These are phyloP conservation scores for Anaspis maculata DNA, from an alignment of 2,888 invertebrate species.

Conservation along the genomic window DNA sequence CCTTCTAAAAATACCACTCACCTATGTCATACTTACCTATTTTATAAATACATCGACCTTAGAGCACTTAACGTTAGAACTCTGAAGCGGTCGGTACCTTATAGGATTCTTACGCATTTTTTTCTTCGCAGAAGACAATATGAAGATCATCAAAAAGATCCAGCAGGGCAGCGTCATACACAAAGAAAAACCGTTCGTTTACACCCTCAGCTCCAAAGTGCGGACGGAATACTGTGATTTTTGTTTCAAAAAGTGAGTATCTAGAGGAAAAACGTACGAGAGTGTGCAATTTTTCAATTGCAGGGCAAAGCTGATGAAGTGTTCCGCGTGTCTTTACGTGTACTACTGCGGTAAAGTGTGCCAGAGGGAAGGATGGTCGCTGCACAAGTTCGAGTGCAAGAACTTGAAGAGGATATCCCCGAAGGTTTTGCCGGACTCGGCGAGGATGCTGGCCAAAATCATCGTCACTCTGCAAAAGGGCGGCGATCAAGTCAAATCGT, in stretches of 20 bases:
- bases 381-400: constrained; percentile 78
- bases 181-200: constrained; percentile 68
- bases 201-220: constrained; percentile 61
- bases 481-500: constrained; percentile 57
- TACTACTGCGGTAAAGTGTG: constrained; percentile 75
- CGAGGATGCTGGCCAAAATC: constrained; percentile 68
- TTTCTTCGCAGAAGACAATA: constrained; percentile 8
- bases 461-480: constrained; percentile 62
- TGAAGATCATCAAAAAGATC: constrained; percentile 45
- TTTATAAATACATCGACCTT: constrained; percentile 1
- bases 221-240: constrained; percentile 65
- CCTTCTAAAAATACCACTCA: background rate
- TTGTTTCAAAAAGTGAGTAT: constrained; percentile 59
- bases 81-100: background rate
- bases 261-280: background rate
- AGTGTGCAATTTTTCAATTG: constrained; percentile 26
- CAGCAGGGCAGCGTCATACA: constrained; percentile 60
- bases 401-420: constrained; percentile 65
- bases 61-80: background rate
- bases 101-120: background rate
- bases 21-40: constrained; percentile 2
- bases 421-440: constrained; percentile 71
- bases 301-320: constrained; percentile 67
- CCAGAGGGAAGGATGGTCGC: constrained; percentile 72
- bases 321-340: constrained; percentile 75